phyloP scores from a whole-genome alignment of 2,888 invertebrate genomes.

The Lepetodrilus schrolli region DNA sequence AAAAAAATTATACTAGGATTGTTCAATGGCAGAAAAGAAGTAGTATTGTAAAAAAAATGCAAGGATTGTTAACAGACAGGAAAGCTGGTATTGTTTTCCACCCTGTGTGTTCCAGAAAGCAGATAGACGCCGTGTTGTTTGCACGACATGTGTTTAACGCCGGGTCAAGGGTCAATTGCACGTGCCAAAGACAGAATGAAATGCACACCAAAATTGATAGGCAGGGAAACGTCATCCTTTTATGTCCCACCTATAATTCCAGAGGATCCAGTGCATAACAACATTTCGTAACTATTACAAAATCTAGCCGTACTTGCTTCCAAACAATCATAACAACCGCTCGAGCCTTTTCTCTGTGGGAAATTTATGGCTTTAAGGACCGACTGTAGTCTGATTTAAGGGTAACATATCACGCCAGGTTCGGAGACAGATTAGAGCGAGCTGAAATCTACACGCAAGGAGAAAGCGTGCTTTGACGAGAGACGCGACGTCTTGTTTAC shows the following conservation, averaged over 20 bases:
- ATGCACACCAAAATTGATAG: not conserved
- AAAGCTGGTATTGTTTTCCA: too few relatives aligned
- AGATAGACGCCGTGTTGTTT: not conserved
- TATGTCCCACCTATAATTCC: not conserved
- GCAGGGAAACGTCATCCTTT: not conserved
- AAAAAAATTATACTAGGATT: too few relatives aligned
- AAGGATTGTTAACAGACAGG: too few relatives aligned
- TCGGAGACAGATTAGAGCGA: not conserved
- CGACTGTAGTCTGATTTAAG: not conserved
- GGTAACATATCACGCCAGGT: not conserved
- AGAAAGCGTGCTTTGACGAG: not conserved
- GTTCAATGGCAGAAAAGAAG: too few relatives aligned
- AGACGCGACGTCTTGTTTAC: not conserved
- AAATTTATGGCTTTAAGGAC: not conserved
- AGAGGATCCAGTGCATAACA: conserved; percentile 3
- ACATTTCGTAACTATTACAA: conserved; percentile 26
- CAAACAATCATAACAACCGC: not conserved
- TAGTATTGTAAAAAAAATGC: too few relatives aligned
- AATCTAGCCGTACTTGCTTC: not conserved
- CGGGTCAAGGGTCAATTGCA: conserved; percentile 8
- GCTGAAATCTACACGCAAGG: conserved; percentile 1
- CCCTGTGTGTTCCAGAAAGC: conserved; percentile 15
- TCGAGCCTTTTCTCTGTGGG: not conserved
- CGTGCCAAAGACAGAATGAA: not conserved
- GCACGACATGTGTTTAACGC: not conserved